A percentile compares a stretch with the other conserved stretches of the same genome.
Conservation (phyloP, 1,140 invertebrate species). For the Ips typographus region DNA sequence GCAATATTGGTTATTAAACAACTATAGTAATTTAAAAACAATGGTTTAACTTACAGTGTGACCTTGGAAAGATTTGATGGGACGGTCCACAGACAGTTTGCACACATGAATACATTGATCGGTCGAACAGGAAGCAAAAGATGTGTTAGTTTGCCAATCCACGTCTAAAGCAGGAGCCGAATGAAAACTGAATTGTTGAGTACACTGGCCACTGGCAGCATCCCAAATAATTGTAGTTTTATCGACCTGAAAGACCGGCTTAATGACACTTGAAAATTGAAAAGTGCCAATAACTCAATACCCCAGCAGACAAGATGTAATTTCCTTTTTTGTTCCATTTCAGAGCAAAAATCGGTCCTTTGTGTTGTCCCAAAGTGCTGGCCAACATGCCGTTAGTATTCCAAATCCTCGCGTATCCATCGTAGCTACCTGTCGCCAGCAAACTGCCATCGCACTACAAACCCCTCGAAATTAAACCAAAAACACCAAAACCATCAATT, state of each 20-base stretch:
- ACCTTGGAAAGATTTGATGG: conserved; percentile 97
- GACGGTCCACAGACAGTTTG: conserved; percentile 87
- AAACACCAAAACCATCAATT: background rate
- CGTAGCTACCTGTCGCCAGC: conserved; percentile 96
- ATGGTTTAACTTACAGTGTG: conserved; percentile 83
- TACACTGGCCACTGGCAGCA: conserved; percentile 93
- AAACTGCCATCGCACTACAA: conserved; percentile 91
- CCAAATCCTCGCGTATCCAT: conserved; percentile 98
- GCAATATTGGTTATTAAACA: too few relatives aligned
- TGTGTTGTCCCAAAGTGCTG: conserved; percentile 95
- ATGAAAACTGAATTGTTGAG: conserved; percentile 98
- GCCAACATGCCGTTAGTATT: conserved; percentile 90
- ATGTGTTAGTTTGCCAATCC: conserved; percentile 96
- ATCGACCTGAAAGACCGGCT: conserved; percentile 56
- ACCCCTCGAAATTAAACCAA: background rate
- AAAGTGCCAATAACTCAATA: conserved; percentile 42
- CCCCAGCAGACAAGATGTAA: conserved; percentile 95
- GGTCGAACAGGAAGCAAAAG: conserved; percentile 98
- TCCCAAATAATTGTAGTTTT: conserved; percentile 99
- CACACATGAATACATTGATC: conserved; percentile 99
- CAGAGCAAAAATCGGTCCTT: conserved; percentile 98
- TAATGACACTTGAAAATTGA: too few relatives aligned
- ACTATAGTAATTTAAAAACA: too few relatives aligned
- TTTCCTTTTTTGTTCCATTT: conserved; percentile 99
- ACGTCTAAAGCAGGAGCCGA: conserved; percentile 96